Percentiles rank a stretch among this genome's conserved stretches.
phyloP scores from a whole-genome alignment of 2,888 invertebrate genomes.

The Heterodera filipjevi region DNA sequence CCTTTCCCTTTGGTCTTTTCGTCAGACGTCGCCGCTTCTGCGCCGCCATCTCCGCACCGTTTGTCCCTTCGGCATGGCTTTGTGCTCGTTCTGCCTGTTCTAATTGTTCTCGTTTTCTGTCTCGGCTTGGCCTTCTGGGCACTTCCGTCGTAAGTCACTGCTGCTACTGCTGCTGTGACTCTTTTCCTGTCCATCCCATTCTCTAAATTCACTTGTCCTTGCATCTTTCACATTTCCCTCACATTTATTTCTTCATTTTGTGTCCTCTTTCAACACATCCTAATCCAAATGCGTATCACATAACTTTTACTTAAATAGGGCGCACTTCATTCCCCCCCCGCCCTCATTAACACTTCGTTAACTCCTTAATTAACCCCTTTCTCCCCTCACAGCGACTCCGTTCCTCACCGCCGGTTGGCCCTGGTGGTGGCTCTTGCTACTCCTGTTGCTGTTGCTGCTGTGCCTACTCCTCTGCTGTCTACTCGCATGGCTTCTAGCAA shows the following conservation, averaged over 20 bases:
- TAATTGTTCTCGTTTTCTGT: slow-evolving; percentile 2
- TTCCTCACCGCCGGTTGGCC: slow-evolving; percentile 63
- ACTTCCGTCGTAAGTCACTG: slow-evolving; percentile 7
- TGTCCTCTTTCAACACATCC: not conserved
- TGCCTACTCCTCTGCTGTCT: slow-evolving; percentile 63
- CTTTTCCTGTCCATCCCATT: not conserved
- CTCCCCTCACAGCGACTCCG: slow-evolving; percentile 54
- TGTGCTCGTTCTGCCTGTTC: slow-evolving; percentile 14
- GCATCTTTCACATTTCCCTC: no score
- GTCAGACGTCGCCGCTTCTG: not conserved
- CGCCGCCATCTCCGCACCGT: not conserved
- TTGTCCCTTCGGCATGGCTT: slow-evolving; percentile 8
- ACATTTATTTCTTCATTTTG: no score
- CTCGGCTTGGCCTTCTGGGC: slow-evolving; percentile 10
- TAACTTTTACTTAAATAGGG: no score
- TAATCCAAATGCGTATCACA: not conserved
- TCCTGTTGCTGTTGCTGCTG: slow-evolving; percentile 60
- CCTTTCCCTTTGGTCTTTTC: not conserved
- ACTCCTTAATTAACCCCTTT: not conserved
- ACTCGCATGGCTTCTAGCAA: slow-evolving; percentile 61
- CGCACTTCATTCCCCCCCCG: not conserved
- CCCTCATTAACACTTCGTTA: slow-evolving; percentile 1
- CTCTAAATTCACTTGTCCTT: no score
- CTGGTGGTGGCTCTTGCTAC: slow-evolving; percentile 65
- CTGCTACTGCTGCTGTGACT: not conserved